Conservation (phyloP, 2,113 vertebrate genomes). For the Leptodactylus fuscus region DNA sequence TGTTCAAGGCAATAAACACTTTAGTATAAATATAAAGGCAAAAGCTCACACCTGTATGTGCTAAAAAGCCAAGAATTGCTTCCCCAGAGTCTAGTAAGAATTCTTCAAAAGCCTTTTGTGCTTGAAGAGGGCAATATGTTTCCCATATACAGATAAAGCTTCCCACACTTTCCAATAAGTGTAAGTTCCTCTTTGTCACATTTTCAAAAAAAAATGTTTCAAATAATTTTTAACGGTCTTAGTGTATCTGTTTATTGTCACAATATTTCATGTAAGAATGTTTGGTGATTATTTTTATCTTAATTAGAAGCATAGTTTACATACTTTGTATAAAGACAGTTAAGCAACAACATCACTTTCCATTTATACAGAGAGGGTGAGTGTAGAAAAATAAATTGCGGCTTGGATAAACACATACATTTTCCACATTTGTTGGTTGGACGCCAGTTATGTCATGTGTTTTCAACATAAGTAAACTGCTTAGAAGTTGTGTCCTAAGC, state of each 20-base stretch:
- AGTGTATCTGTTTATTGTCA: neutral
- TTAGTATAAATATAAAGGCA: slow-evolving; percentile 10
- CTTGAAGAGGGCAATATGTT: neutral
- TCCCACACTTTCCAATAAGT: neutral
- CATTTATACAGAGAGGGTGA: neutral
- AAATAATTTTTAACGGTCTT: neutral
- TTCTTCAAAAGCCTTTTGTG: neutral
- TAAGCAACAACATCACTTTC: neutral
- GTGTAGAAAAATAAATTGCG: neutral
- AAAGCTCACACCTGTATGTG: slow-evolving; percentile 35
- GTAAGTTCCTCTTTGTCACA: neutral
- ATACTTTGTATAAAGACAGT: neutral
- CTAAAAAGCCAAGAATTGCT: slow-evolving; percentile 10
- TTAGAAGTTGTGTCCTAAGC: neutral
- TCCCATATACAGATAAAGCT: neutral
- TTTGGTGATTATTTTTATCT: neutral
- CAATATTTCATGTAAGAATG: neutral
- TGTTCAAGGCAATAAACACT: neutral
- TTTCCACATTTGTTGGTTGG: neutral
- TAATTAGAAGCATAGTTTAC: neutral
- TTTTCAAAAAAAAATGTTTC: neutral
- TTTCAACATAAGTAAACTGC: neutral
- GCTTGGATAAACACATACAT: neutral
- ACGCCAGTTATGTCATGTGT: neutral
- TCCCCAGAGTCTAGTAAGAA: slow-evolving; percentile 10